A percentile compares a stretch with the other conserved stretches of the same genome.
phyloP scores from a whole-genome alignment of 2,888 invertebrate genomes.

The Galerucella pusilla region DNA sequence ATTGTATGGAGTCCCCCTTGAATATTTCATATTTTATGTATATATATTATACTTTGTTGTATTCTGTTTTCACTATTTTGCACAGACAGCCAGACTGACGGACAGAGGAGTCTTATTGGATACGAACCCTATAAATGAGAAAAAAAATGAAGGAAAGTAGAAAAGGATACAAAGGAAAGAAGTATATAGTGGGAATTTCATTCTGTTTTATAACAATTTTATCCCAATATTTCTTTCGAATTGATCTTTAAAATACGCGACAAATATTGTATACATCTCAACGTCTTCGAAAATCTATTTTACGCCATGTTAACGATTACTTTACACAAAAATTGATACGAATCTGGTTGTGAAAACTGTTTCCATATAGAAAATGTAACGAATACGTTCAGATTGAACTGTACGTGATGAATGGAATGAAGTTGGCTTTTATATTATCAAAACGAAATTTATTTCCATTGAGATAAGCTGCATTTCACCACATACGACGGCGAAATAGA shows the following conservation, averaged over 20 bases:
- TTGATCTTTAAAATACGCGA: not conserved
- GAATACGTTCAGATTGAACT: conserved; percentile 16
- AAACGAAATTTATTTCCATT: conserved; percentile 33
- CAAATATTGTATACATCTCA: not conserved
- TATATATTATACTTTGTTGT: too few relatives aligned
- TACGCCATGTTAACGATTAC: conserved; percentile 2
- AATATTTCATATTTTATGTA: too few relatives aligned
- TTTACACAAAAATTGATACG: conserved; percentile 9
- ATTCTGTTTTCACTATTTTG: too few relatives aligned
- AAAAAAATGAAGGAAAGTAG: too few relatives aligned
- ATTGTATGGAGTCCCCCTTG: too few relatives aligned
- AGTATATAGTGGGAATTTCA: too few relatives aligned
- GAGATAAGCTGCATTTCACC: conserved; percentile 17
- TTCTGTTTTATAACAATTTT: not conserved
- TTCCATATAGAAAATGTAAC: conserved; percentile 13
- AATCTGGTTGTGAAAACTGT: conserved; percentile 17
- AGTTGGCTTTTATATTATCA: conserved; percentile 32
- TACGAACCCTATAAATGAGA: too few relatives aligned
- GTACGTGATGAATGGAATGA: conserved; percentile 25
- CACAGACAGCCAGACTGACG: too few relatives aligned
- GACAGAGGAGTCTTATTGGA: too few relatives aligned
- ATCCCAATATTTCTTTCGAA: not conserved
- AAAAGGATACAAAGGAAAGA: too few relatives aligned
- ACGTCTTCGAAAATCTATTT: not conserved
- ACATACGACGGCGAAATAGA: not conserved